Percentiles rank a stretch among this genome's conserved stretches.
Evolutionary conservation across 23 tunicate species (phyloP).

Genomic region (Styela clava): DNA sequence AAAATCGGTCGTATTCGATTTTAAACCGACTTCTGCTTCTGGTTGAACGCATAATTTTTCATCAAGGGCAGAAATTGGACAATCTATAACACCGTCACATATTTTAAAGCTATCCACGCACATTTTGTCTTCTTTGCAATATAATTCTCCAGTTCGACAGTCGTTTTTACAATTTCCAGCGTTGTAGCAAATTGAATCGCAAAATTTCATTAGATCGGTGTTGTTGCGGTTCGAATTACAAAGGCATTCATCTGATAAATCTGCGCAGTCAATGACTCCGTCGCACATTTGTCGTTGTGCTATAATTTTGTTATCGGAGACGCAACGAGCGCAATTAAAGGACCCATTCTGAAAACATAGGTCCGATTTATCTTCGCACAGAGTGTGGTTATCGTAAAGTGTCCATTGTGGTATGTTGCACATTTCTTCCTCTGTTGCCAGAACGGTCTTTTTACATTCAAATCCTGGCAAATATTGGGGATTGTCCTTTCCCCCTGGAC

Average conservation of each 20-base stretch:
- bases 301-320: constrained; percentile 14
- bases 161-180: not conserved
- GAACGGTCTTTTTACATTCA: constrained; percentile 19
- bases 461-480: constrained; percentile 20
- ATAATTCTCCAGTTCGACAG: constrained; percentile 23
- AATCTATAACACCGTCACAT: constrained; percentile 37
- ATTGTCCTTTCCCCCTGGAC: constrained; percentile 25
- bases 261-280: constrained; percentile 34
- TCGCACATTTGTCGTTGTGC: constrained; percentile 42
- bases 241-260: constrained; percentile 50
- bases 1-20: no score
- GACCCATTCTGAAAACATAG: constrained; percentile 30
- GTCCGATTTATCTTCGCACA: constrained; percentile 34
- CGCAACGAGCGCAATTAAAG: constrained; percentile 20
- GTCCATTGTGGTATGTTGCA: constrained; percentile 51
- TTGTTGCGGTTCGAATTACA: not conserved
- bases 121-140: constrained; percentile 25
- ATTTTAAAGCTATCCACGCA: constrained; percentile 3
- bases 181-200: constrained; percentile 24
- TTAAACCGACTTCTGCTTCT: not conserved
- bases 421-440: not conserved
- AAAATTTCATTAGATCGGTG: not conserved
- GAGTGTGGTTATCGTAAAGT: constrained; percentile 2
- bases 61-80: constrained; percentile 22
- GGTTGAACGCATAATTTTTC: constrained; percentile 17